phyloP scores from a whole-genome alignment of 2,888 invertebrate genomes.

The Oxytorus armatus region DNA sequence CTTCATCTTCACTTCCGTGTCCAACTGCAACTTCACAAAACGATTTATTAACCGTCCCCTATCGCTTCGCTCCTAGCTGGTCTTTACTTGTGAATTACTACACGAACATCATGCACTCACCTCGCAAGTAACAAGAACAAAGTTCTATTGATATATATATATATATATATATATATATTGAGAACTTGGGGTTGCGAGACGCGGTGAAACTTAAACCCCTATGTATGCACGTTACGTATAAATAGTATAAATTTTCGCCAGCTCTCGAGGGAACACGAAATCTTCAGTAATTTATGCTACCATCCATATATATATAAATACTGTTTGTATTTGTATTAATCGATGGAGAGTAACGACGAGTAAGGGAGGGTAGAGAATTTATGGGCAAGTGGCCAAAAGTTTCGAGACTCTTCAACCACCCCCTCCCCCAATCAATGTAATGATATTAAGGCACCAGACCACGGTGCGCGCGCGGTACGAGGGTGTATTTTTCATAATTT shows the following conservation, averaged over 20 bases:
- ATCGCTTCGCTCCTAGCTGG: neutral
- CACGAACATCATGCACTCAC: constrained; percentile 2
- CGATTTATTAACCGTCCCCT: constrained; percentile 44
- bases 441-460: no score
- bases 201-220: constrained; percentile 35
- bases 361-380: constrained; percentile 30
- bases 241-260: constrained; percentile 51
- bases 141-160: neutral
- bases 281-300: constrained; percentile 21
- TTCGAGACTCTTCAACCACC: constrained; percentile 31
- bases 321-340: neutral
- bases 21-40: constrained; percentile 56
- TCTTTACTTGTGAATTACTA: neutral
- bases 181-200: constrained; percentile 14
- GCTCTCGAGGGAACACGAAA: constrained; percentile 28
- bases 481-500: no score
- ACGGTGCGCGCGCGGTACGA: no score
- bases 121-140: neutral
- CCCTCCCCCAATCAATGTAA: no score
- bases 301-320: neutral
- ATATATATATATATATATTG: neutral
- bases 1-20: constrained; percentile 64
- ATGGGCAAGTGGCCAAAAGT: constrained; percentile 25
- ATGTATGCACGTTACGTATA: constrained; percentile 21
- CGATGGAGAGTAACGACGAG: neutral